Evolutionary conservation across 1,140 invertebrate genomes (phyloP).

Genomic region (Oncopeltus fasciatus): DNA sequence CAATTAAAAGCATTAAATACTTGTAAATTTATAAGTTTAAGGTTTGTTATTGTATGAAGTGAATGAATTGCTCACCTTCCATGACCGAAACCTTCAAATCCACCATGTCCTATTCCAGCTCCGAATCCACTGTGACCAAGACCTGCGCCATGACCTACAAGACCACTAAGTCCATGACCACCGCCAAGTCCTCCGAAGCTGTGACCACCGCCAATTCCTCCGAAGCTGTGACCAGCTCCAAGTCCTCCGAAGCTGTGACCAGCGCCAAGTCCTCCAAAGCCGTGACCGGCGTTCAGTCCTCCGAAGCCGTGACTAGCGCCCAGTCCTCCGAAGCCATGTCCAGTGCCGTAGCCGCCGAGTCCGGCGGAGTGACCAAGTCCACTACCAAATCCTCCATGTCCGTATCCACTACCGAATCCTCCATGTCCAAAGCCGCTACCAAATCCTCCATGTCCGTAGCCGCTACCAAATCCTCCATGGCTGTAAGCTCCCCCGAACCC

Average conservation of each 20-base stretch:
- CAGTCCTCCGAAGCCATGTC: background rate
- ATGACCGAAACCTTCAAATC: no score
- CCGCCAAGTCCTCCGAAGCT: background rate
- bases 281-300: background rate
- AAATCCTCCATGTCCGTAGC: no score
- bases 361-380: background rate
- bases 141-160: background rate
- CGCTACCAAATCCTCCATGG: background rate
- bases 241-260: background rate
- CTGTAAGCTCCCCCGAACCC: background rate
- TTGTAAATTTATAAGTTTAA: no score
- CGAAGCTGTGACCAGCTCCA: background rate
- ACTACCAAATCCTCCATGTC: background rate
- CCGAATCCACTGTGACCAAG: background rate
- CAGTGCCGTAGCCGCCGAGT: background rate
- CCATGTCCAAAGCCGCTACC: background rate
- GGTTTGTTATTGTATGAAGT: no score
- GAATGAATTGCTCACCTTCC: no score
- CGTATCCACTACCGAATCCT: background rate
- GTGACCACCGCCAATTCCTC: background rate
- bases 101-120: slow-evolving; percentile 3
- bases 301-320: no score
- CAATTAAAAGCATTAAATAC: no score
- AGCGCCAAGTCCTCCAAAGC: background rate
- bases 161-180: background rate